These are phyloP conservation scores for Lucilia cuprina DNA, from an alignment of 1,140 invertebrate species.

Conservation along the genomic window DNA sequence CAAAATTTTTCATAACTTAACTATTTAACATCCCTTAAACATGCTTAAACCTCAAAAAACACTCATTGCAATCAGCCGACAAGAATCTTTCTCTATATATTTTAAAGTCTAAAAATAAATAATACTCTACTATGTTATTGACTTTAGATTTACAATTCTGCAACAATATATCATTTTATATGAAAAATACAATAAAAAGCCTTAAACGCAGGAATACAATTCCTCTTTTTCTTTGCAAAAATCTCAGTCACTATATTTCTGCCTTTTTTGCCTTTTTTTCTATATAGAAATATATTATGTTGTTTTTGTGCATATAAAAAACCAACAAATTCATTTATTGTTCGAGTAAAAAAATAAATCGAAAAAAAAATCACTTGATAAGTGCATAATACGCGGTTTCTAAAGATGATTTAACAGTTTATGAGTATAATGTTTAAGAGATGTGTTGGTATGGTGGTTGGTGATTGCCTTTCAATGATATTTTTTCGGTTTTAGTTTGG, in stretches of 20 bases:
- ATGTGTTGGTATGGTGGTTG: not conserved
- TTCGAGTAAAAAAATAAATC: not conserved
- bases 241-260: not conserved
- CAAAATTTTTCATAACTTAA: too few species aligned
- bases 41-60: not conserved
- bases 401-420: slow-evolving; percentile 34
- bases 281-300: not conserved
- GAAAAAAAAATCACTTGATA: slow-evolving; percentile 18
- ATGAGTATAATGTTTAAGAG: not conserved
- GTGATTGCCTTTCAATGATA: not conserved
- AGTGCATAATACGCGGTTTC: slow-evolving; percentile 34
- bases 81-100: not conserved
- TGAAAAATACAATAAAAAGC: not conserved
- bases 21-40: not conserved
- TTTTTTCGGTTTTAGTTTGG: not conserved
- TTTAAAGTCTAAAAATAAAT: not conserved
- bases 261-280: not conserved
- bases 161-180: not conserved
- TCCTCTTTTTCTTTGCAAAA: not conserved
- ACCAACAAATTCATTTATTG: not conserved
- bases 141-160: slow-evolving; percentile 1
- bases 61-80: not conserved
- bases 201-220: not conserved
- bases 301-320: not conserved
- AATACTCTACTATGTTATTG: not conserved